phyloP scores from a whole-genome alignment of 1,140 invertebrate genomes.

The Nymphalis io region DNA sequence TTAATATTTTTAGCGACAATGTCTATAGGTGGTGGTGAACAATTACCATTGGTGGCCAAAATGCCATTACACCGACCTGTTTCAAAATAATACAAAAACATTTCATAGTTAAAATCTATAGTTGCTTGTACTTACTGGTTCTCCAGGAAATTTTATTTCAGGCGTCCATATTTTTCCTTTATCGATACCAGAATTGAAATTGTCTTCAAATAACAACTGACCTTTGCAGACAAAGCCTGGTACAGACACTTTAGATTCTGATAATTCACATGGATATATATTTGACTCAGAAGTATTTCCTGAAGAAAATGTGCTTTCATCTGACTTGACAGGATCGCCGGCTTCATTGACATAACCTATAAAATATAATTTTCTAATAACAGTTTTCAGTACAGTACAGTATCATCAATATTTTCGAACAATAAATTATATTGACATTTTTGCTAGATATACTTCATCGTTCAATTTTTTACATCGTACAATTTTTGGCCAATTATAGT shows the following conservation, averaged over 20 bases:
- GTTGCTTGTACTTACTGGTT: conserved; percentile 54
- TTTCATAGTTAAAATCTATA: too few relatives aligned
- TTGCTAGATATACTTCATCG: too few relatives aligned
- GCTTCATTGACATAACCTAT: conserved; percentile 55
- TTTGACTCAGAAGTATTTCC: neutral
- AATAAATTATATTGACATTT: too few relatives aligned
- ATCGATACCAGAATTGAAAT: conserved; percentile 65
- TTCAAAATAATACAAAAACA: too few relatives aligned
- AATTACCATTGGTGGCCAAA: too few relatives aligned
- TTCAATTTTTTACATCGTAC: too few relatives aligned
- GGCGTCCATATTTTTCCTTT: conserved; percentile 73
- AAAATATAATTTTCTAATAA: conserved; percentile 23
- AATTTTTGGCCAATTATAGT: too few relatives aligned
- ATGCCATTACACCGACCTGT: too few relatives aligned
- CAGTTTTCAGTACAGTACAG: too few relatives aligned
- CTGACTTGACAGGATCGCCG: conserved; percentile 43
- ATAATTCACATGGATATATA: conserved; percentile 53
- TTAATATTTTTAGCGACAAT: too few relatives aligned
- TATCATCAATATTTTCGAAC: too few relatives aligned
- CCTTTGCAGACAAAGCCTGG: conserved; percentile 77
- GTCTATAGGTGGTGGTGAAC: too few relatives aligned
- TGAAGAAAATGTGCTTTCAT: neutral
- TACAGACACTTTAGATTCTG: conserved; percentile 50
- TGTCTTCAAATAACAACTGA: conserved; percentile 80
- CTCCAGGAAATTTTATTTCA: conserved; percentile 75